A percentile compares a stretch with the other conserved stretches of the same genome.
Conservation (phyloP, 2,797 vertebrate species). For the Thripadectes ignobilis region DNA sequence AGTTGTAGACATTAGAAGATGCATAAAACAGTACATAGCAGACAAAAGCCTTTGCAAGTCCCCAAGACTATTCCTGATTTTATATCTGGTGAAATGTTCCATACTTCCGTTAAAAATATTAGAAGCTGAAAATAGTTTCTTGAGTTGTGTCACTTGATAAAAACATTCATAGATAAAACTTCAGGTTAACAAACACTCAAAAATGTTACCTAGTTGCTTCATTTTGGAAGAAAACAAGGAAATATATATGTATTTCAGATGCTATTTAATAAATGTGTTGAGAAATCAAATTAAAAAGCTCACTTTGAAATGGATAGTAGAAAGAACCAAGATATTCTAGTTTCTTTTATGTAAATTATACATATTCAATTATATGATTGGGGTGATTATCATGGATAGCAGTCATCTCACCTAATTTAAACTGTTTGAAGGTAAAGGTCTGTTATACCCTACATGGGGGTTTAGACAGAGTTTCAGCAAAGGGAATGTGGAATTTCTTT, state of each 20-base stretch:
- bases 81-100: background rate
- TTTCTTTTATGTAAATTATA: background rate
- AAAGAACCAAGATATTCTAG: background rate
- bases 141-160: background rate
- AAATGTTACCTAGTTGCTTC: background rate
- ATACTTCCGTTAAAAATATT: background rate
- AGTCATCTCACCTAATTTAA: background rate
- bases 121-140: background rate
- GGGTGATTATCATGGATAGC: background rate
- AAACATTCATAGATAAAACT: background rate
- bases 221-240: background rate
- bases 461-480: background rate
- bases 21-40: background rate
- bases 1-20: background rate
- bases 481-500: background rate
- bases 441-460: accelerated
- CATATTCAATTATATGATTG: background rate
- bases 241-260: background rate
- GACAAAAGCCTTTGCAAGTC: background rate
- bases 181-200: background rate
- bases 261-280: background rate
- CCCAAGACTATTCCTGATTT: background rate
- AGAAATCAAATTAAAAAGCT: background rate
- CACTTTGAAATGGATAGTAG: background rate
- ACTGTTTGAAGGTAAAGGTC: background rate